phyloP scores from a whole-genome alignment of 2,797 vertebrate genomes.

The Miichthys miiuy region DNA sequence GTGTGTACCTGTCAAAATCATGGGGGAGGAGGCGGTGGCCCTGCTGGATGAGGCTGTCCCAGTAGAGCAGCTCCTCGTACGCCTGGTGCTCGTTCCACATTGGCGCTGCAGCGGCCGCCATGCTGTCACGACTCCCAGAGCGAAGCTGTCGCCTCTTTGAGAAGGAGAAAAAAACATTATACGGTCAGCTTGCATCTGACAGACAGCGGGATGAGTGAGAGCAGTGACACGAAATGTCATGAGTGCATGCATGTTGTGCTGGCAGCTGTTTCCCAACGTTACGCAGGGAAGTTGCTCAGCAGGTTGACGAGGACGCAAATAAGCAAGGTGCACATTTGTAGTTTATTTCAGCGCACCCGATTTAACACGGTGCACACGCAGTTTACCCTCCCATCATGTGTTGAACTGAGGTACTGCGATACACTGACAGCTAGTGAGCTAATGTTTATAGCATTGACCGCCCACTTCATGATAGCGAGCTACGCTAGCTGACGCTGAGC shows the following conservation, averaged over 20 bases:
- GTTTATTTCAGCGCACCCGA: accelerated
- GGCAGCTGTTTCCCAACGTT: slow-evolving; percentile 8
- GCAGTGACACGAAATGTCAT: not conserved
- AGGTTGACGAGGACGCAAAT: not conserved
- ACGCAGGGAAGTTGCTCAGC: not conserved
- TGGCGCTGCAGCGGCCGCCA: slow-evolving; percentile 64
- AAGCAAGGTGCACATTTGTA: too few relatives aligned
- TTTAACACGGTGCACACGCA: accelerated
- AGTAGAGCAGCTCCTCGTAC: slow-evolving; percentile 88
- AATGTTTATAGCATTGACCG: slow-evolving; percentile 6
- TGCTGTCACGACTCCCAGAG: slow-evolving; percentile 54
- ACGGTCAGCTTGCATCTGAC: accelerated
- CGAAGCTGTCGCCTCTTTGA: slow-evolving; percentile 31
- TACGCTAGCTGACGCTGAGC: not conserved
- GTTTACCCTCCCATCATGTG: not conserved
- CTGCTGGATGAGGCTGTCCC: slow-evolving; percentile 85
- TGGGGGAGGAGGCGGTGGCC: slow-evolving; percentile 83
- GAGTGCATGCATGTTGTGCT: not conserved
- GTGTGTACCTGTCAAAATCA: slow-evolving; percentile 82
- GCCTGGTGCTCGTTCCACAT: slow-evolving; percentile 85
- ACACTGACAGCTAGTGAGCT: not conserved
- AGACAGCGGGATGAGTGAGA: accelerated
- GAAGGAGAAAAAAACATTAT: not conserved
- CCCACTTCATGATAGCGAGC: not conserved
- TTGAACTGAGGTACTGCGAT: not conserved